Evolutionary conservation across 2,888 invertebrate species (phyloP).

Genomic region (Apotomis turbidana): DNA sequence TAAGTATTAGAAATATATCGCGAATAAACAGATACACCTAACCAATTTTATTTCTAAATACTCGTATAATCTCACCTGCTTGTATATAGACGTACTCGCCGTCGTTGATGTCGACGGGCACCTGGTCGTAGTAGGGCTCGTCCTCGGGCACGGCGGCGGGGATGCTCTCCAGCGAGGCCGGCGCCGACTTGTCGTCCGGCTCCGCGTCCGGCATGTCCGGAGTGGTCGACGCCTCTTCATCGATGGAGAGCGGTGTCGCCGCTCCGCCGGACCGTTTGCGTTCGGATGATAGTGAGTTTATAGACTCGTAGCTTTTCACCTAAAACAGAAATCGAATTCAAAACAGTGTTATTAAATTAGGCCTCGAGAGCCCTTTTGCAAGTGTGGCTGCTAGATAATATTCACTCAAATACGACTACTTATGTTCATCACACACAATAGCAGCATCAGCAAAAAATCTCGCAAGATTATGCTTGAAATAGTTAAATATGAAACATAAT

Average conservation of each 20-base stretch:
- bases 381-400: too few species aligned
- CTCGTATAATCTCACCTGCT: slow-evolving; percentile 77
- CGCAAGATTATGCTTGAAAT: too few species aligned
- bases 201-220: slow-evolving; percentile 68
- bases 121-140: slow-evolving; percentile 89
- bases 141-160: slow-evolving; percentile 75
- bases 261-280: slow-evolving; percentile 80
- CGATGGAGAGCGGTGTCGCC: slow-evolving; percentile 79
- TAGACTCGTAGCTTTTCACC: slow-evolving; percentile 87
- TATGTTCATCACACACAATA: too few species aligned
- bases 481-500: too few species aligned
- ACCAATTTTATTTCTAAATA: too few species aligned
- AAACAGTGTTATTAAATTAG: neutral
- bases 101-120: slow-evolving; percentile 86
- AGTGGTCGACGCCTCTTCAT: slow-evolving; percentile 75
- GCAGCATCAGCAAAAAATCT: too few species aligned
- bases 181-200: slow-evolving; percentile 72
- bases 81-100: slow-evolving; percentile 91
- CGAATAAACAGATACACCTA: too few species aligned
- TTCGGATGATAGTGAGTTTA: slow-evolving; percentile 86
- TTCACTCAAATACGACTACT: too few species aligned
- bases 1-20: too few species aligned
- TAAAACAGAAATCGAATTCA: slow-evolving; percentile 48
- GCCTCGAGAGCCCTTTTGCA: too few species aligned
- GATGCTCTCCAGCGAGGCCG: slow-evolving; percentile 73